Base-by-base conservation (phyloP, 2,113 vertebrate genomes). In the Speoplatyrhinus poulsoni region DNA sequence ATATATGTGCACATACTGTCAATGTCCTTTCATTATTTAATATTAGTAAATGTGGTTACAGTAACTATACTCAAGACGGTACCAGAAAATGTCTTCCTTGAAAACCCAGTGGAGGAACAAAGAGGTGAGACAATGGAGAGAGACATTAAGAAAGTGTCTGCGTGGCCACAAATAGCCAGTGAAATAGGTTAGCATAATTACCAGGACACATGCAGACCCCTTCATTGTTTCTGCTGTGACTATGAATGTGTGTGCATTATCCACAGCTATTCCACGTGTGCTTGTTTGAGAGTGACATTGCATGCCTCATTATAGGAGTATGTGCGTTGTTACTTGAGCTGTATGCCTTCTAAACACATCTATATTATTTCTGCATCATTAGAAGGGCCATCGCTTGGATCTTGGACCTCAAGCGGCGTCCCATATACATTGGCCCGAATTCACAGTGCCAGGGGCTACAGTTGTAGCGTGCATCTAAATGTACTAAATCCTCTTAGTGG, bases 51-150 rank as follows among this genome's bases (percentile, higher is more conserved):
- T 41, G 36, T 41, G 7, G 17, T 71, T 80, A 26, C 26, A 26
- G 2, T 26, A 59, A 58, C 58, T 16, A n/a, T 55, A 17, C 72
- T 41, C 65, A 64, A 67, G 48, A 64, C 6, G 54, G 80, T 70
- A 83, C 60, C 76, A 19, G 56, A 70, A 80, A 72, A 80, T 69
- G 82, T 87, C 87, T 89, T 91, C 88, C 87, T 89, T 87, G 84
- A 65, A 87, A 89, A 88, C 87, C 82, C 19, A 9, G n/a, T 13
- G n/a, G 47, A 46, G 50, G 9, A 17, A 57, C 47, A 15, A 36
- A 66, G 68, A 80, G 67, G 64, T 69, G 79, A 12, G 76, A 85
- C 86, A 75, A 3, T 66, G 67, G 85, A 89, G 82, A 90, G 82
- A 88, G 81, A 82, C 73, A 79, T 69, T 41, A 58, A 79, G 46